Percentiles rank a stretch among this genome's conserved stretches.
These are phyloP conservation scores for Tarsius wallacei DNA, from an alignment of 2,797 vertebrate genomes.

Conservation along the genomic window DNA sequence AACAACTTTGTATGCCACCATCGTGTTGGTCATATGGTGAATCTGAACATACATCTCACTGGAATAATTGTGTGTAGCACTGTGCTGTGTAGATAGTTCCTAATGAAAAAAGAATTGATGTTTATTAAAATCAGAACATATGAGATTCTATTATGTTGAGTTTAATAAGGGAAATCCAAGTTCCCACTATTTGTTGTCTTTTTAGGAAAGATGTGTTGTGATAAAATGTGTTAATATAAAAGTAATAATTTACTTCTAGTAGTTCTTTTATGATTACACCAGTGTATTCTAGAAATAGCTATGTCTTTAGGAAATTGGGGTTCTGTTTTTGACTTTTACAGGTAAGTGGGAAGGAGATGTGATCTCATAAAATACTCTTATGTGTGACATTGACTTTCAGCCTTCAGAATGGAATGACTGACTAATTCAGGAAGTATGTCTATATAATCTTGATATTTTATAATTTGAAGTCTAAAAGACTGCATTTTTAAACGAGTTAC, in stretches of 20 bases:
- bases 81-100: constrained; percentile 62
- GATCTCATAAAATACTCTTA: constrained; percentile 30
- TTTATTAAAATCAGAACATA: constrained; percentile 52
- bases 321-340: constrained; percentile 60
- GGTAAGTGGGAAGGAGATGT: constrained; percentile 57
- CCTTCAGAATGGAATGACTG: constrained; percentile 64
- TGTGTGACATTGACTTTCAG: constrained; percentile 3
- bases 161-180: constrained; percentile 48
- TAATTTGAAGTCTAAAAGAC: constrained; percentile 71
- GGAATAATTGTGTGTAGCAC: constrained; percentile 34
- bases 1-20: constrained; percentile 72
- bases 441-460: constrained; percentile 62
- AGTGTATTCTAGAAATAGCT: constrained; percentile 76
- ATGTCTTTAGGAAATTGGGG: constrained; percentile 61
- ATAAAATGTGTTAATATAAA: constrained; percentile 73
- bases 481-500: constrained; percentile 75
- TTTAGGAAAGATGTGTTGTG: constrained; percentile 72
- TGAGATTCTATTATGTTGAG: constrained; percentile 26
- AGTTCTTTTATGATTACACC: constrained; percentile 60
- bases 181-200: constrained; percentile 47
- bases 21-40: constrained; percentile 64
- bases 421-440: constrained; percentile 43
- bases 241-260: constrained; percentile 74
- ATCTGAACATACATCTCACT: not conserved
- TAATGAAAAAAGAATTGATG: constrained; percentile 32